These are phyloP conservation scores for Siderastrea radians DNA, from an alignment of 92 coral and sea anemone genomes.

Conservation along the genomic window DNA sequence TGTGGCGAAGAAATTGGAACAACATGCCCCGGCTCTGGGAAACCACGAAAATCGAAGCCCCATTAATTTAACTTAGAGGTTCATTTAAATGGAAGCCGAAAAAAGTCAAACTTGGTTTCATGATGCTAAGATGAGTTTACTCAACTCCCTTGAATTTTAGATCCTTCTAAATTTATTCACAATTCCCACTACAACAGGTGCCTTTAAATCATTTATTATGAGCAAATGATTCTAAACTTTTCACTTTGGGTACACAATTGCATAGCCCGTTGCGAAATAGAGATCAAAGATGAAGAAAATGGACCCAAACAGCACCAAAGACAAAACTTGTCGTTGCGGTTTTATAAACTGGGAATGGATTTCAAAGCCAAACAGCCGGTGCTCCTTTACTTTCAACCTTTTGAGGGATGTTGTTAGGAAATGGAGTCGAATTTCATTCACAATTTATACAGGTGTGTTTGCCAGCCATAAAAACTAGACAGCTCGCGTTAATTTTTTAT, in stretches of 20 bases:
- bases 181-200: conserved; percentile 83
- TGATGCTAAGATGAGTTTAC: not conserved
- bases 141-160: conserved; percentile 19
- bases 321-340: conserved; percentile 64
- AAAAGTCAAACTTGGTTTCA: conserved; percentile 35
- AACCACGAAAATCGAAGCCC: conserved; percentile 19
- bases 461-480: conserved; percentile 96
- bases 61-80: conserved; percentile 9
- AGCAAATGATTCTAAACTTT: conserved; percentile 89
- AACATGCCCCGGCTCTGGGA: conserved; percentile 66
- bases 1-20: conserved; percentile 79
- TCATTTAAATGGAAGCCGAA: conserved; percentile 17
- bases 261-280: conserved; percentile 82
- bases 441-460: conserved; percentile 93
- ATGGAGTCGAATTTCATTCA: conserved; percentile 84
- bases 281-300: conserved; percentile 88
- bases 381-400: conserved; percentile 61
- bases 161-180: conserved; percentile 81
- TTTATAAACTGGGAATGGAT: conserved; percentile 12
- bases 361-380: conserved; percentile 17
- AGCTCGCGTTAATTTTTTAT: conserved; percentile 99
- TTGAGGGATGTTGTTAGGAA: conserved; percentile 46
- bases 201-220: conserved; percentile 89
- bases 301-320: conserved; percentile 57
- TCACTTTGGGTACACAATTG: conserved; percentile 87